Evolutionary conservation across 2,888 invertebrate species (phyloP).

Genomic region (Drosophila pseudotalamancana): DNA sequence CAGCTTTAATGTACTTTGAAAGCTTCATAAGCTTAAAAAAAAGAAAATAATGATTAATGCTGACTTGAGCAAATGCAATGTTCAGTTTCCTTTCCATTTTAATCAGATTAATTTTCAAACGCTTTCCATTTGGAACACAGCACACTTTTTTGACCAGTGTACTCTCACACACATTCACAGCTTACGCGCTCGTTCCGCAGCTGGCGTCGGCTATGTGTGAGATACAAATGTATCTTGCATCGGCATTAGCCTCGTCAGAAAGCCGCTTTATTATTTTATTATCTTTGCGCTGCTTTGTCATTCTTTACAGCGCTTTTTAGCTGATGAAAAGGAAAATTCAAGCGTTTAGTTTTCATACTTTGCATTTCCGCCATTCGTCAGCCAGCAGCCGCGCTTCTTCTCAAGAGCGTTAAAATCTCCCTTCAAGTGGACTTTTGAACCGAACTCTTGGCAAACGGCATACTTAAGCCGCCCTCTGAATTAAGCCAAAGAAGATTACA

Average conservation of each 20-base stretch:
- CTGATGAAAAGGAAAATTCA: conserved; percentile 69
- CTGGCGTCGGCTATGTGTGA: conserved; percentile 33
- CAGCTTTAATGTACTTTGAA: background rate
- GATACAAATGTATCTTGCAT: conserved; percentile 59
- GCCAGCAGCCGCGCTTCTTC: conserved; percentile 14
- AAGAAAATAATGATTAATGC: no score
- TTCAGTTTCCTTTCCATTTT: no score
- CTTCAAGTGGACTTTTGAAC: no score
- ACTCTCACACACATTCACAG: conserved; percentile 1
- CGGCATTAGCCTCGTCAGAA: conserved; percentile 31
- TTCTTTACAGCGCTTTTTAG: conserved; percentile 53
- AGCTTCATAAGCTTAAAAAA: background rate
- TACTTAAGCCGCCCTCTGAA: no score
- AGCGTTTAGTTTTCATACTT: conserved; percentile 35
- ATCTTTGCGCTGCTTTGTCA: conserved; percentile 35
- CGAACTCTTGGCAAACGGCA: no score
- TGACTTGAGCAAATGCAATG: no score
- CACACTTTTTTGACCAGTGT: background rate
- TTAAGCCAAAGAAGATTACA: no score
- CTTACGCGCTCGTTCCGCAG: background rate
- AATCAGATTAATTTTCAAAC: no score
- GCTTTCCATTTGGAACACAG: no score
- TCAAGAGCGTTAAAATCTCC: no score
- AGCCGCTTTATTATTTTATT: conserved; percentile 62
- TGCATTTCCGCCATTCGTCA: no score